These are phyloP conservation scores for Hirtodrosophila confusa DNA, from an alignment of 2,888 invertebrate genomes.

Conservation along the genomic window DNA sequence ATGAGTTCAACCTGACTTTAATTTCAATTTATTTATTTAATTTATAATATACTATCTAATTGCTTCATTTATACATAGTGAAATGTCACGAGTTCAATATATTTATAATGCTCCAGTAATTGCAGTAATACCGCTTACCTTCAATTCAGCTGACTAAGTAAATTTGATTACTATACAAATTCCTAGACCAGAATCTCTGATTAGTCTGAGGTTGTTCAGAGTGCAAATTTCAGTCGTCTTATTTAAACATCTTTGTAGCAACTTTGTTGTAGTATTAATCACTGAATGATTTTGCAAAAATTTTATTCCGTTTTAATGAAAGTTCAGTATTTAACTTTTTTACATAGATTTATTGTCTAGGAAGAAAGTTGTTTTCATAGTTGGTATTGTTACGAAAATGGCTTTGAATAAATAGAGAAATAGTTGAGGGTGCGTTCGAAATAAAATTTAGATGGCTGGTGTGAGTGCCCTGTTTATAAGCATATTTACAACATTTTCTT, in stretches of 20 bases:
- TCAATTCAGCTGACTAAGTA: slow-evolving; percentile 39
- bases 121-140: slow-evolving; percentile 22
- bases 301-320: background rate
- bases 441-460: slow-evolving; percentile 58
- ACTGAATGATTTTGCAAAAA: too few species aligned
- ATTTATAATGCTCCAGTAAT: slow-evolving; percentile 18
- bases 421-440: slow-evolving; percentile 29
- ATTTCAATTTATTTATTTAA: too few species aligned
- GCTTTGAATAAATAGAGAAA: slow-evolving; percentile 51
- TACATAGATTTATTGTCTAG: slow-evolving; percentile 50
- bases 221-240: slow-evolving; percentile 16
- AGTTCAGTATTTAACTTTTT: slow-evolving; percentile 20
- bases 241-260: slow-evolving; percentile 20
- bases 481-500: slow-evolving; percentile 52
- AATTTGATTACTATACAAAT: slow-evolving; percentile 36
- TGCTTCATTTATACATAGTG: slow-evolving; percentile 10
- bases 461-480: slow-evolving; percentile 71
- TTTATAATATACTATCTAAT: slow-evolving; percentile 1
- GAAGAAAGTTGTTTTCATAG: slow-evolving; percentile 48
- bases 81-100: slow-evolving; percentile 13
- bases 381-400: slow-evolving; percentile 40
- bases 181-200: slow-evolving; percentile 23
- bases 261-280: slow-evolving; percentile 1
- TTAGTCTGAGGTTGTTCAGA: slow-evolving; percentile 23
- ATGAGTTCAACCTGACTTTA: too few species aligned